Percentiles rank a stretch among this genome's conserved stretches.
phyloP scores from a whole-genome alignment of 2,888 invertebrate genomes.

The Altica lythri region DNA sequence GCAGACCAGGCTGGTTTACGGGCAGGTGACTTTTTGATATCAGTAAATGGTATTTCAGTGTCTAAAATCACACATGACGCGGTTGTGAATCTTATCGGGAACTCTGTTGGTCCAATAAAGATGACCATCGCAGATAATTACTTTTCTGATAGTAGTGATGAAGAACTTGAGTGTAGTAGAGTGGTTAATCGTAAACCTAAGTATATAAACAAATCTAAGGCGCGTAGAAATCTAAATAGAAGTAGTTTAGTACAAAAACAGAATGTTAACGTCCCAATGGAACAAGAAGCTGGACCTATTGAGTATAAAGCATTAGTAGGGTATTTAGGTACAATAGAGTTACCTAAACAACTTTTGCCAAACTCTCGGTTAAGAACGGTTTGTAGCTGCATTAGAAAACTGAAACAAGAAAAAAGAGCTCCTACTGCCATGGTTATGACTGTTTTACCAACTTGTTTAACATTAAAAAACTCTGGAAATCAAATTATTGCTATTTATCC shows the following conservation, averaged over 20 bases:
- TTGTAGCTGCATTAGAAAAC: constrained; percentile 83
- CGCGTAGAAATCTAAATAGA: constrained; percentile 35
- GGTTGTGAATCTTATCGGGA: constrained; percentile 88
- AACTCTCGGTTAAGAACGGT: constrained; percentile 78
- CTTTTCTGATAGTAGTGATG: constrained; percentile 84
- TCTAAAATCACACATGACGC: constrained; percentile 92
- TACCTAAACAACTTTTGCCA: constrained; percentile 81
- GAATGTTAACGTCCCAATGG: constrained; percentile 42
- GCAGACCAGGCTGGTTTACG: constrained; percentile 89
- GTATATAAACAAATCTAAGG: constrained; percentile 62
- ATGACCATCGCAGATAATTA: constrained; percentile 87
- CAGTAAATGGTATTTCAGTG: constrained; percentile 90
- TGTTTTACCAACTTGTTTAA: constrained; percentile 78
- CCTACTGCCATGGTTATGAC: constrained; percentile 85
- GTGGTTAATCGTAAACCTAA: constrained; percentile 64
- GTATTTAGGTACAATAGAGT: constrained; percentile 94
- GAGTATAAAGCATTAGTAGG: constrained; percentile 88
- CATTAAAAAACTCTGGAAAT: constrained; percentile 78
- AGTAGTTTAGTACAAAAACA: constrained; percentile 28
- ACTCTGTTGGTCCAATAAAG: constrained; percentile 79
- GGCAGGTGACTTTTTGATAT: constrained; percentile 90
- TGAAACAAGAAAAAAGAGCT: constrained; percentile 86
- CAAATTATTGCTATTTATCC: constrained; percentile 85
- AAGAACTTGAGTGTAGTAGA: constrained; percentile 65
- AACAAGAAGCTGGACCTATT: constrained; percentile 61